Evolutionary conservation across 2,888 invertebrate species (phyloP), one percentile per base, ranked within the genome.

Genomic region (Gonocerus acuteangulatus): DNA sequence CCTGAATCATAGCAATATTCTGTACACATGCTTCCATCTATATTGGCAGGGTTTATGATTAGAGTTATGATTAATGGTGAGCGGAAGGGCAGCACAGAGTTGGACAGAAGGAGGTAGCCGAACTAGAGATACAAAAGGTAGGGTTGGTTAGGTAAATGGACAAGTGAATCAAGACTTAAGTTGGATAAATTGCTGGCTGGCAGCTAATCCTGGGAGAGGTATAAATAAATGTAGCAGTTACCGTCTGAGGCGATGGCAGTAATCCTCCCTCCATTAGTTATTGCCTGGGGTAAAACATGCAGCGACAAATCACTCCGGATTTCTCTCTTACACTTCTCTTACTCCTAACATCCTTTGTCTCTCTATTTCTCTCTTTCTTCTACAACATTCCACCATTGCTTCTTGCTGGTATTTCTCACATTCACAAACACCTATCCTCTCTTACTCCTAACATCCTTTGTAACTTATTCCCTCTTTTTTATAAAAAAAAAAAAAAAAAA

Each of bases 151-250:
- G 21, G 47, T 47, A 47, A 47, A 36, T 22, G 42, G 42, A 39
- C 39, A 54, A 42, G 22, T 54, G 54, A 54, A 54, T 54, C 54
- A 54, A 42, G 54, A 23, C 36, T 21, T 54, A 54, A 54, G 39
- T 54, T 54, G 54, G 39, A 54, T 54, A 54, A 54, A 54, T 54
- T 22, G 54, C 15, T 19, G 15, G 13, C 39, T 21, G 39, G 3
- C 22, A 42, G 15, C 54, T 54, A 54, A 54, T 54, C 54, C 54
- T 18, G 16, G 7, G 34, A 27, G 9, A 54, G 54, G 36, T 54
- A 54, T 54, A 54, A 54, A 54, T 54, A 54, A 54, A 54, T n/a
- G 54, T 39, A 54, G 42, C 16, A 42, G 51, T 51, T 54, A 39
- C 21, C 9, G 22, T 11, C 54, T n/a, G 54, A 47, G 42, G 42